Percentiles rank a stretch among this genome's conserved stretches.
phyloP scores from a whole-genome alignment of 2,888 invertebrate species.

The Busseola fusca region DNA sequence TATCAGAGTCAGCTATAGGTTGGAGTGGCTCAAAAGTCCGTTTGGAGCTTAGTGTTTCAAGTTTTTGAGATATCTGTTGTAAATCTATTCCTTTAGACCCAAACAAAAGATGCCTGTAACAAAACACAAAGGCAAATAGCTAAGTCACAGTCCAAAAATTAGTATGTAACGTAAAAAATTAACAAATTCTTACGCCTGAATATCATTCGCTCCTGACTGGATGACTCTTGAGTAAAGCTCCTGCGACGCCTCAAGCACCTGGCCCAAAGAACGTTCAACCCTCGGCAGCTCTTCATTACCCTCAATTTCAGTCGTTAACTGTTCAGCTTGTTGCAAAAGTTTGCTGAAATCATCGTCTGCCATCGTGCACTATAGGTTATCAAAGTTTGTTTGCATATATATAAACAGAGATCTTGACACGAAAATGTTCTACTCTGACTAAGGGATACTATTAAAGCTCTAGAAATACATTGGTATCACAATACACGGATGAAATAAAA shows the following conservation, averaged over 20 bases:
- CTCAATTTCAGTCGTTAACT: conserved; percentile 96
- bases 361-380: conserved; percentile 80
- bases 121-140: conserved; percentile 15
- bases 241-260: conserved; percentile 97
- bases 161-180: background rate
- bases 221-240: conserved; percentile 96
- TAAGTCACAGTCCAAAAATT: background rate
- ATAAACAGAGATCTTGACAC: background rate
- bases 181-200: conserved; percentile 93
- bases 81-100: conserved; percentile 98
- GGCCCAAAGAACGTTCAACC: conserved; percentile 96
- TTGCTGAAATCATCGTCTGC: conserved; percentile 93
- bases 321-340: conserved; percentile 96
- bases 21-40: conserved; percentile 96
- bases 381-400: conserved; percentile 28
- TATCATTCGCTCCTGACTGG: conserved; percentile 95
- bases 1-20: conserved; percentile 96
- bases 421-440: conserved; percentile 10
- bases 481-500: conserved; percentile 1
- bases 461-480: conserved; percentile 8
- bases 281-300: conserved; percentile 94
- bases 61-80: conserved; percentile 96
- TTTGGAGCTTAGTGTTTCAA: conserved; percentile 95
- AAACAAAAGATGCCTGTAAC: conserved; percentile 93
- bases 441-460: conserved; percentile 1